Conservation (phyloP, 2,888 invertebrate genomes). For the Pyrrhosoma nymphula region DNA sequence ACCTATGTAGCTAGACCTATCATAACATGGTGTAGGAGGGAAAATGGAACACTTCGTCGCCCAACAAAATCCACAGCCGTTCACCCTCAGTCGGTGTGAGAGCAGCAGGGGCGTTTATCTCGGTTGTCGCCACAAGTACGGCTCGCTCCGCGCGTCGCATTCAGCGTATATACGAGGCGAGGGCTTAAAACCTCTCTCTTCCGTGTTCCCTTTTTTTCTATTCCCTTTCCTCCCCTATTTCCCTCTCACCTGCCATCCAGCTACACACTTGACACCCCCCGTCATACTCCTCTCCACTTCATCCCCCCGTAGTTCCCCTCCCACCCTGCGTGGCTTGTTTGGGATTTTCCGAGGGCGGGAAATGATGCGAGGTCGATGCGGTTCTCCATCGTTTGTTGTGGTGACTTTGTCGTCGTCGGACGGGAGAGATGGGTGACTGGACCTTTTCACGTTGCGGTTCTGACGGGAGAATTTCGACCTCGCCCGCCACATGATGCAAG, state of each 20-base stretch:
- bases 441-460: background rate
- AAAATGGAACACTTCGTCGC: too few species aligned
- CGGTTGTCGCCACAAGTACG: too few species aligned
- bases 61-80: too few species aligned
- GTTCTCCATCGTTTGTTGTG: slow-evolving; percentile 3
- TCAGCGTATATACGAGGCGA: too few species aligned
- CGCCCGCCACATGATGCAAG: background rate
- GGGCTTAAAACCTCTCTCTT: too few species aligned
- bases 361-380: background rate
- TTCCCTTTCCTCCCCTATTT: background rate
- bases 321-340: background rate
- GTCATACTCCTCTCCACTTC: background rate
- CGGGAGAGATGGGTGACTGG: background rate
- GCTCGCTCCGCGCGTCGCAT: too few species aligned
- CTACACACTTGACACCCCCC: background rate
- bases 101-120: too few species aligned
- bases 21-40: too few species aligned
- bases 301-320: background rate
- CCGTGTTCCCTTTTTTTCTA: too few species aligned
- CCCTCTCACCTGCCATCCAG: background rate
- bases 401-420: background rate
- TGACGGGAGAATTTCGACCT: background rate
- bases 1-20: too few species aligned
- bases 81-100: too few species aligned
- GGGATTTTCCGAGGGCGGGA: background rate